These are phyloP conservation scores for Heliangelus exortis DNA, from an alignment of 2,797 vertebrate genomes.

Conservation along the genomic window DNA sequence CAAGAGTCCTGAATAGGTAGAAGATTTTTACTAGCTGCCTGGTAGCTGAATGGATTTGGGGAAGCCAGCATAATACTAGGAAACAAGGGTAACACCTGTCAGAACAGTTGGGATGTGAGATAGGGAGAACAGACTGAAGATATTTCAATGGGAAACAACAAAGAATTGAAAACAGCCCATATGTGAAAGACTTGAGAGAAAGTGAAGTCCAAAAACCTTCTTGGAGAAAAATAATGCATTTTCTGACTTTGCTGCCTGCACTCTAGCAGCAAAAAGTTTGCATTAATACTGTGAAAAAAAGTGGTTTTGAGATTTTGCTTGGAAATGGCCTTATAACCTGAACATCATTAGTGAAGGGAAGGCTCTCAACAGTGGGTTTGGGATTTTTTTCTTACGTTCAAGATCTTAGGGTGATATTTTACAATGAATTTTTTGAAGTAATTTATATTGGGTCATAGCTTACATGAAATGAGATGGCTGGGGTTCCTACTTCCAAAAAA, in stretches of 20 bases:
- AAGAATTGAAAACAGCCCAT: neutral
- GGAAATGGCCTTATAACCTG: conserved; percentile 72
- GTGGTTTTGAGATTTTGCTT: conserved; percentile 66
- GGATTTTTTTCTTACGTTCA: conserved; percentile 58
- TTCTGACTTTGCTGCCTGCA: neutral
- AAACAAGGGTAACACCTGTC: neutral
- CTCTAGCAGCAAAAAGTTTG: conserved; percentile 73
- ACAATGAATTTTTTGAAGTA: neutral
- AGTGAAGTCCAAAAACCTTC: neutral
- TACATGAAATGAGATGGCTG: neutral
- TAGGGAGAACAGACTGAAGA: neutral
- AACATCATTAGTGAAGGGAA: conserved; percentile 70
- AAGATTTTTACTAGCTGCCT: neutral
- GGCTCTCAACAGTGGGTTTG: conserved; percentile 51
- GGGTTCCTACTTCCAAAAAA: neutral
- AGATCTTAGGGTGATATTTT: conserved; percentile 8
- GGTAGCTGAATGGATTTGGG: neutral
- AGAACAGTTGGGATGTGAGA: neutral
- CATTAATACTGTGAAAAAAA: conserved; percentile 77
- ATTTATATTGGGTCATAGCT: neutral
- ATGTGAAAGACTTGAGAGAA: neutral
- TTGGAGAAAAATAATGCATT: neutral
- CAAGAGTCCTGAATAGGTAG: neutral
- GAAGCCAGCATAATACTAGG: neutral
- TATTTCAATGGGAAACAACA: conserved; percentile 3